Evolutionary conservation across 2,113 vertebrate species (phyloP).

Genomic region (Cyprinodon tularosa): DNA sequence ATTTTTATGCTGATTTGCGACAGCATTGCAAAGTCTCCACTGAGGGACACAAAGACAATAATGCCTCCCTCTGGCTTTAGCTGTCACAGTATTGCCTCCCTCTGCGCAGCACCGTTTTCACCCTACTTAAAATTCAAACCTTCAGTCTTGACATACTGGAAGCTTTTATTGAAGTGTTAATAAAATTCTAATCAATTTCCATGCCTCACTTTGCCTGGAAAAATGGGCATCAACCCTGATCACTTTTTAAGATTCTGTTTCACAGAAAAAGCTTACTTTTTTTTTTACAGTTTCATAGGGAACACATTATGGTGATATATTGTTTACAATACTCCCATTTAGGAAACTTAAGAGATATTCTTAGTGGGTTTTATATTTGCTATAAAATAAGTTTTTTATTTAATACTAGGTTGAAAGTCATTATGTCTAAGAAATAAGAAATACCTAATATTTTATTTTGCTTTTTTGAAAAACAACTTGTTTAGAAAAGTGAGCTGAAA

Average conservation of each 20-base stretch:
- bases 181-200: constrained; percentile 57
- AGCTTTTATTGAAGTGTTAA: constrained; percentile 55
- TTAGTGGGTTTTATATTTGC: too few relatives aligned
- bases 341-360: too few relatives aligned
- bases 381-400: too few relatives aligned
- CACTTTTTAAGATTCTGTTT: not conserved
- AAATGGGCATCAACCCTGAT: not conserved
- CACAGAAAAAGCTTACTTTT: not conserved
- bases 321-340: too few relatives aligned
- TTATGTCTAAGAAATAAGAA: too few relatives aligned
- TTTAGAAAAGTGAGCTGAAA: too few relatives aligned
- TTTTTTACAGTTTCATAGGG: too few relatives aligned
- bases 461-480: too few relatives aligned
- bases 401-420: too few relatives aligned
- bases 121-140: constrained; percentile 60
- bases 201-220: constrained; percentile 13
- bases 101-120: constrained; percentile 19
- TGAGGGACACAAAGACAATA: constrained; percentile 55
- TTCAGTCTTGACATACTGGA: constrained; percentile 40
- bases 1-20: constrained; percentile 54
- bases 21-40: constrained; percentile 45
- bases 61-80: constrained; percentile 53
- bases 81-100: constrained; percentile 44
- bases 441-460: too few relatives aligned
- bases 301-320: too few relatives aligned